Evolutionary conservation across 2,888 invertebrate species (phyloP), one percentile per base, ranked within the genome.

Genomic region (Lomographa bimaculata): DNA sequence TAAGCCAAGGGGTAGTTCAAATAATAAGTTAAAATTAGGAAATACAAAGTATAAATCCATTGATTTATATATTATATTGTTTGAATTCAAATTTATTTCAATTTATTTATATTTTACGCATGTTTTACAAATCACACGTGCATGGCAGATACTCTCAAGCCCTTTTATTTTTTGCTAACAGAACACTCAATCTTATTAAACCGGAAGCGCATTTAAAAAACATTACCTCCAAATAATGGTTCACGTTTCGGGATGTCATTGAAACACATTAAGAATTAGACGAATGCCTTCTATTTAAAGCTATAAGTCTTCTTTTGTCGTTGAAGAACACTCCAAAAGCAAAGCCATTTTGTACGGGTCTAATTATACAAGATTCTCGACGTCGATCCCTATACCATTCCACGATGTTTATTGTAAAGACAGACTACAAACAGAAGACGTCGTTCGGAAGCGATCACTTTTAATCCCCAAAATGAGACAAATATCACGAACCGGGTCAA

Each of bases 401-500:
- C 63, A 64, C 64, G 62, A 69, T 79, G 78, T 80, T 80, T 83
- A 84, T 78, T 79, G 73, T 78, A 68, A 77, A 79, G 68, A 72
- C 77, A 73, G 71, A 75, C 75, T 66, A 79, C 80, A 84, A 80
- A 79, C 80, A 75, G 71, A 74, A 82, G 79, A 74, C 74, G 68
- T 52, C 66, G 77, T 77, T 79, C 76, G 65, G 69, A 68, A 71
- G 69, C 71, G 77, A 82, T 82, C 83, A 74, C 68, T 77, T 79
- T 75, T 87, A 85, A 89, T 87, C 89, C 77, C 64, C 68, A 57
- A 82, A 86, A 82, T 81, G 85, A 77, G 79, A 74, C 81, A 82
- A 86, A 82, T 78, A 82, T 85, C 89, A 89, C 89, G 89, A 86
- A 80, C 79, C 75, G 77, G 85, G 85, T 85, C 86, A 83, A 72